Evolutionary conservation across 2,113 vertebrate species (phyloP), one percentile per base, ranked within the genome.

Genomic region (Tiliqua scincoides): DNA sequence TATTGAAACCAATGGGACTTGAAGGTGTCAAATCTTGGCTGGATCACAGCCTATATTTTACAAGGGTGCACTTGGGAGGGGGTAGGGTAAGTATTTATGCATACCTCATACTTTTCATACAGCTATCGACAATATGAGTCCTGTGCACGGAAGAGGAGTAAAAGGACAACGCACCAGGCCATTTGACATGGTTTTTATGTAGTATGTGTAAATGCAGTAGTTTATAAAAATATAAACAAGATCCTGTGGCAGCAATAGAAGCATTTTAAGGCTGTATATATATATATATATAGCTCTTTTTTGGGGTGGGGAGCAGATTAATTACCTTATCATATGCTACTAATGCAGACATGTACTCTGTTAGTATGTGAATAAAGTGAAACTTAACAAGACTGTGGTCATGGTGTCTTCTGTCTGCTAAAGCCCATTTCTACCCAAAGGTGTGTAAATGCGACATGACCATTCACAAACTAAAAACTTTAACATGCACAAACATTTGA

Each of bases 341-440:
- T 92, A 88, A 85, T 78, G 89, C 63, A n/a, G 87, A 79, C 77
- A 84, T 94, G 93, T 87, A 92, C 85, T 89, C 88, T 89, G 85
- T 86, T 92, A 91, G 3, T 17, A 32, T 87, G 77, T 81, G 35
- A 97, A 97, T 96, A 96, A 96, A 96, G 91, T 54, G 52, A 79
- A 78, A 95, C 85, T 76, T 90, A 82, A 79, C 74, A 85, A 89
- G 65, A 83, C 37, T 18, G 52, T 52, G 17, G 48, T 0, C n/a
- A 15, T 1, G 54, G 25, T 63, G 78, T 0, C 0, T 48, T 2
- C 0, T 74, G 35, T 0, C 0, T 87, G 62, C 85, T 83, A 48
- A 85, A 83, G 43, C 43, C 43, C 43, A 48, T 48, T 48, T 48
- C 43, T 8, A 5, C 43, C 43, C 43, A 48, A 48, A 4, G 43